Conservation (phyloP, 92 coral and sea anemone species). For the Epizoanthus ramosus region DNA sequence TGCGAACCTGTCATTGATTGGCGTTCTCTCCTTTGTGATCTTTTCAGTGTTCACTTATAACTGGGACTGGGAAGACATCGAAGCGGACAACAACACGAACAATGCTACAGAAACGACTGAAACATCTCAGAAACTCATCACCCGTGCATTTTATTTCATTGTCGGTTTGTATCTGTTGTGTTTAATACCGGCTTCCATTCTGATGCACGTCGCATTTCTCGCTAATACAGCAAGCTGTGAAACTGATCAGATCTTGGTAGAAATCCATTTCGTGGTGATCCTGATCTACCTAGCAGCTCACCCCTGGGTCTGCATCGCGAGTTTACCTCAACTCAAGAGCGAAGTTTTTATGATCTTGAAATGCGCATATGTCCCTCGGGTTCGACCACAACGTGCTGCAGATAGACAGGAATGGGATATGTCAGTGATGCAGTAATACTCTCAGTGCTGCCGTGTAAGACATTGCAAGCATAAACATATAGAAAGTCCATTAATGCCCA, state of each 20-base stretch:
- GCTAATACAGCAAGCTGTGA: conserved; percentile 14
- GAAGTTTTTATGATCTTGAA: not conserved
- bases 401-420: conserved; percentile 18
- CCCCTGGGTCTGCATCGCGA: conserved; percentile 6
- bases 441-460: too few relatives aligned
- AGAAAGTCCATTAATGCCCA: too few relatives aligned
- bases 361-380: not conserved
- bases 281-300: conserved; percentile 5
- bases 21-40: conserved; percentile 11
- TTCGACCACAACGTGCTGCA: conserved; percentile 14
- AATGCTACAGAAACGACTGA: not conserved
- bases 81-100: not conserved
- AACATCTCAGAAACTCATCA: not conserved
- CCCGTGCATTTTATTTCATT: conserved; percentile 6
- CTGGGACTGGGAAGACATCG: conserved; percentile 39
- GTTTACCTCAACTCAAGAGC: conserved; percentile 13
- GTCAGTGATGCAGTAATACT: conserved; percentile 4
- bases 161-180: conserved; percentile 15
- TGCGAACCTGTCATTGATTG: conserved; percentile 12
- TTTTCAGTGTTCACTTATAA: conserved; percentile 5
- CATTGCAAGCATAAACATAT: too few relatives aligned
- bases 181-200: conserved; percentile 12
- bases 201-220: conserved; percentile 17
- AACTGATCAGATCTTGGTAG: not conserved
- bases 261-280: conserved; percentile 26